Base-by-base conservation (phyloP, 1,140 invertebrate species). In the Dendrolimus punctatus region DNA sequence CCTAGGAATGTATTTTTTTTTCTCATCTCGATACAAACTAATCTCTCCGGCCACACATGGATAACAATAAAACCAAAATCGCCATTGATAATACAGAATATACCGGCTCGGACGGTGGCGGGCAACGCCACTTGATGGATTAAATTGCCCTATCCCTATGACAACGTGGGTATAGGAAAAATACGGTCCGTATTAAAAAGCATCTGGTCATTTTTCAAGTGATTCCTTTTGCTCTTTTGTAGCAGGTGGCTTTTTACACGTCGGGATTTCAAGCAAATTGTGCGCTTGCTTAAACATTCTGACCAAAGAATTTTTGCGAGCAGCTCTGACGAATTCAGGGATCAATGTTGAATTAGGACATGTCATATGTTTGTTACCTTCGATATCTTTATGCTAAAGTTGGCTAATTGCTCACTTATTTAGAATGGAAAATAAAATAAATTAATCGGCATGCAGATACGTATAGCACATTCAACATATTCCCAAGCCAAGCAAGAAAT, bases 191-290 rank as follows among this genome's bases (percentile, higher is more conserved):
- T 83, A 85, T 86, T 87, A 83, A 80, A 78, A 80, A 87, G 62
- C 86, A 88, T 77, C 84, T 87, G 86, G 84, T 87, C 84, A 88
- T 88, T 88, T 87, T 88, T 88, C 85, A 88, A 76, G 74, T 66
- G 68, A 80, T 86, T 86, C 74, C 81, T 85, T 87, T 88, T 87
- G 81, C 83, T 84, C 74, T 72, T 54, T 57, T 50, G 57, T 55
- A 73, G 71, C 79, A 83, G 77, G 77, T 83, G 82, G 70, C 60
- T 66, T 76, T 80, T 71, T 64, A 46, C 56, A 53, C 46, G 50
- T 51, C 8, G 60, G 57, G 64, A 67, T 64, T 72, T 64, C 64
- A 60, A 57, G 60, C 53, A 73, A 78, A 75, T 75, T 73, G 66
- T 66, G 60, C 68, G 75, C 78, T 80, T 77, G 65, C 62, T 73